Percentiles rank a stretch among this genome's conserved stretches.
Evolutionary conservation across 1,140 invertebrate species (phyloP).

Genomic region (Eumeta japonica): DNA sequence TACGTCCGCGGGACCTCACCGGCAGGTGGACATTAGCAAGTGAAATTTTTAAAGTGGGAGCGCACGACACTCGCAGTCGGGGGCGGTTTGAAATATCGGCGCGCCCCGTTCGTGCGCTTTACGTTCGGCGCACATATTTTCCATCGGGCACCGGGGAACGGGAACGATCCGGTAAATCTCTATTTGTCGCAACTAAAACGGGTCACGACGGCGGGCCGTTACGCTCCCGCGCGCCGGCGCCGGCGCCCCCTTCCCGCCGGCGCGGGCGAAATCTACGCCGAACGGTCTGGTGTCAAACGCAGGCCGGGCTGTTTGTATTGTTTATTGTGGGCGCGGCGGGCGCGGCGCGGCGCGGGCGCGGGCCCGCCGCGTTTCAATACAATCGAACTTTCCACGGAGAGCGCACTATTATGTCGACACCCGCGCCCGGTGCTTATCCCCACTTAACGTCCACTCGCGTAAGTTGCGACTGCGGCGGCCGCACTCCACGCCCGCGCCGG

Average conservation of each 20-base stretch:
- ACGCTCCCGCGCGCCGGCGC: slow-evolving; percentile 53
- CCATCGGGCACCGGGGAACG: slow-evolving; percentile 36
- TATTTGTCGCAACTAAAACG: slow-evolving; percentile 57
- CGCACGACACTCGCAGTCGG: too few relatives aligned
- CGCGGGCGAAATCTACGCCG: slow-evolving; percentile 53
- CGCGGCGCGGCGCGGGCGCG: slow-evolving; percentile 9
- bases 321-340: slow-evolving; percentile 45
- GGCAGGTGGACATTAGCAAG: too few relatives aligned
- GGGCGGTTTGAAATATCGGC: too few relatives aligned
- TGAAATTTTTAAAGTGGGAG: too few relatives aligned
- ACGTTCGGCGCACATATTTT: slow-evolving; percentile 10
- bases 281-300: slow-evolving; percentile 55
- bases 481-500: too few relatives aligned
- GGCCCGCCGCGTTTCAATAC: slow-evolving; percentile 41
- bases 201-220: slow-evolving; percentile 54
- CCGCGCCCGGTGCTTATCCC: slow-evolving; percentile 24
- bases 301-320: slow-evolving; percentile 54
- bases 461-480: too few relatives aligned
- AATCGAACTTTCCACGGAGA: slow-evolving; percentile 22
- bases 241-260: slow-evolving; percentile 51
- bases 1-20: too few relatives aligned
- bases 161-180: slow-evolving; percentile 54
- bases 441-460: slow-evolving; percentile 20
- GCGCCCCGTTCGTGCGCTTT: too few relatives aligned
- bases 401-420: slow-evolving; percentile 29